phyloP scores from a whole-genome alignment of 2,888 invertebrate species.

The Tuta absoluta region DNA sequence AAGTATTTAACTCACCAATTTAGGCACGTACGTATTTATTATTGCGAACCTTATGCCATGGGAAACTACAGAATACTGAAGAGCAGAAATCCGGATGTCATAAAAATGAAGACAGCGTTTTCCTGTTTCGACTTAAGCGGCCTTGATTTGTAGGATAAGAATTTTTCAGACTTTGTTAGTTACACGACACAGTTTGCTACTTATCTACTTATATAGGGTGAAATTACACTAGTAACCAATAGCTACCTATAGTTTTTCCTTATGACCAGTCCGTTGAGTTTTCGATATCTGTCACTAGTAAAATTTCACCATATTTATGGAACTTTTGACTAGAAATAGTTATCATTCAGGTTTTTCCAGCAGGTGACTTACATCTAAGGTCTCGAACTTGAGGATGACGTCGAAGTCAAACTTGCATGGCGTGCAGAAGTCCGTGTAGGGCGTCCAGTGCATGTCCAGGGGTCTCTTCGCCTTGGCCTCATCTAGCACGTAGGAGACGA shows the following conservation, averaged over 20 bases:
- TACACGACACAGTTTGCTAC: no score
- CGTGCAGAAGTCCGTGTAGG: constrained; percentile 90
- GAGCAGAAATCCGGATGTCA: not conserved
- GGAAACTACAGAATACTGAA: not conserved
- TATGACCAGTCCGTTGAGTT: no score
- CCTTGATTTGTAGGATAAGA: not conserved
- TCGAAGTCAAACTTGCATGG: constrained; percentile 92
- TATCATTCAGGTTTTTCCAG: not conserved
- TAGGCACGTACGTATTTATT: constrained; percentile 1
- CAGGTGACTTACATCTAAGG: constrained; percentile 83
- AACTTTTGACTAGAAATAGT: no score
- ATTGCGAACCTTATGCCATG: not conserved
- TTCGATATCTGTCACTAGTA: no score
- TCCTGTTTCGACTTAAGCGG: constrained; percentile 13
- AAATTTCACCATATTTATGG: no score
- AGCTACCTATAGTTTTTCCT: no score
- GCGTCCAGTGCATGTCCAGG: constrained; percentile 94
- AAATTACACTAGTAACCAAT: no score
- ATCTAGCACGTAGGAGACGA: constrained; percentile 88
- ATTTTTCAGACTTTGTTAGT: not conserved
- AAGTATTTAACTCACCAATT: not conserved
- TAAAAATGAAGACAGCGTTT: constrained; percentile 9
- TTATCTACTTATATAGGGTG: no score
- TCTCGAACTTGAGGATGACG: constrained; percentile 91
- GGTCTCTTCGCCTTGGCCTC: constrained; percentile 83